Evolutionary conservation across 2,113 vertebrate genomes (phyloP).

Genomic region (Gallinago paraguaiae): DNA sequence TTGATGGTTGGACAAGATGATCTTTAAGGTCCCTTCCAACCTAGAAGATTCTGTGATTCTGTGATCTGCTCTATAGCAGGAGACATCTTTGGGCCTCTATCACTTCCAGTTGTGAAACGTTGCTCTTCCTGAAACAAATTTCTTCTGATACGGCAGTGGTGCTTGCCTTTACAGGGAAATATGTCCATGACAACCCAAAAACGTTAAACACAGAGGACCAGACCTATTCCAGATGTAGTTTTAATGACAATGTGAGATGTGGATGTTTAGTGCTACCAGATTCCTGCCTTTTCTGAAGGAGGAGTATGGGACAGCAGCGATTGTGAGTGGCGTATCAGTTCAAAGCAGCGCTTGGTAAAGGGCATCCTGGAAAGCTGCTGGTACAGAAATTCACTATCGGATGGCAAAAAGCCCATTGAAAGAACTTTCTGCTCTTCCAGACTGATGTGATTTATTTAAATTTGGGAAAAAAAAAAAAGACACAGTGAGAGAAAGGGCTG

Average conservation of each 20-base stretch:
- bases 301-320: not conserved
- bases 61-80: no score
- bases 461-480: not conserved
- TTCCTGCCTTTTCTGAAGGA: not conserved
- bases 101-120: not conserved
- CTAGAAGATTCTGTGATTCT: no score
- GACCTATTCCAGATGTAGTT: not conserved
- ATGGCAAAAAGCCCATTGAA: not conserved
- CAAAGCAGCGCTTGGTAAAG: not conserved
- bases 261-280: not conserved
- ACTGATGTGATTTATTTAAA: not conserved
- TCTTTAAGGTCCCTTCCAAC: no score
- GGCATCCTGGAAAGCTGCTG: not conserved
- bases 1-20: no score
- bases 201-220: not conserved
- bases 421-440: not conserved
- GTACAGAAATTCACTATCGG: not conserved
- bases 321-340: not conserved
- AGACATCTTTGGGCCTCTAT: not conserved
- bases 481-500: accelerated
- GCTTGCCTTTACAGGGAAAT: not conserved
- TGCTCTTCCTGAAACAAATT: not conserved
- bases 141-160: not conserved
- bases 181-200: not conserved
- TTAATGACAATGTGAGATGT: not conserved